These are phyloP conservation scores for Paradoxurus hermaphroditus DNA, from an alignment of 2,113 vertebrate species.

Conservation along the genomic window DNA sequence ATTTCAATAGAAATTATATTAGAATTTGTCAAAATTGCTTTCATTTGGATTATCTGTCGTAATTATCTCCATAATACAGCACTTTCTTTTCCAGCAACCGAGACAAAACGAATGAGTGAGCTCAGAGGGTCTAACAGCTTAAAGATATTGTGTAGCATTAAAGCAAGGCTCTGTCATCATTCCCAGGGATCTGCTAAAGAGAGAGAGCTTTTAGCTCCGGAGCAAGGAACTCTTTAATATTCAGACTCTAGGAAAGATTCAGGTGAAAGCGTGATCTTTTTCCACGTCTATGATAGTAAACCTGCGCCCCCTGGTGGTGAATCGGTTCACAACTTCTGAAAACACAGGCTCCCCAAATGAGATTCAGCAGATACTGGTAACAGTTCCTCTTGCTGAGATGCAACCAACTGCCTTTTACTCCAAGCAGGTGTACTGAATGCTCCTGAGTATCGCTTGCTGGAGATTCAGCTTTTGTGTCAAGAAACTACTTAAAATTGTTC, in stretches of 20 bases:
- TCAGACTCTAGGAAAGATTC: not conserved
- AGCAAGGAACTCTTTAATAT: not conserved
- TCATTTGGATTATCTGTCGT: not conserved
- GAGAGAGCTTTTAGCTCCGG: not conserved
- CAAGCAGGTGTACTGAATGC: not conserved
- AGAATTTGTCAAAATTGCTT: constrained; percentile 14
- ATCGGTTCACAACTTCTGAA: not conserved
- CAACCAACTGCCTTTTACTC: not conserved
- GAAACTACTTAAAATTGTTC: not conserved
- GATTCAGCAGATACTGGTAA: not conserved
- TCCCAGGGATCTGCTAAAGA: not conserved
- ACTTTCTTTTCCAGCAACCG: not conserved
- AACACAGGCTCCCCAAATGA: not conserved
- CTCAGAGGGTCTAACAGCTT: not conserved
- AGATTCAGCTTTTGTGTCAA: not conserved
- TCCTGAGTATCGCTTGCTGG: not conserved
- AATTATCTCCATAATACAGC: not conserved
- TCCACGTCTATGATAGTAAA: not conserved
- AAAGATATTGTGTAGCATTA: not conserved
- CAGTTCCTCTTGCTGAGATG: not conserved
- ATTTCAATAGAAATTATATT: constrained; percentile 2
- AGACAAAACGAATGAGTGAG: not conserved
- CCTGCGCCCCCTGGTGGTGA: constrained; percentile 49
- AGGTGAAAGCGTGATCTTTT: not conserved
- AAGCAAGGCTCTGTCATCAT: not conserved